Evolutionary conservation across 2,888 invertebrate species (phyloP), one percentile per base, ranked within the genome.

Genomic region (Autographa pulchrina): DNA sequence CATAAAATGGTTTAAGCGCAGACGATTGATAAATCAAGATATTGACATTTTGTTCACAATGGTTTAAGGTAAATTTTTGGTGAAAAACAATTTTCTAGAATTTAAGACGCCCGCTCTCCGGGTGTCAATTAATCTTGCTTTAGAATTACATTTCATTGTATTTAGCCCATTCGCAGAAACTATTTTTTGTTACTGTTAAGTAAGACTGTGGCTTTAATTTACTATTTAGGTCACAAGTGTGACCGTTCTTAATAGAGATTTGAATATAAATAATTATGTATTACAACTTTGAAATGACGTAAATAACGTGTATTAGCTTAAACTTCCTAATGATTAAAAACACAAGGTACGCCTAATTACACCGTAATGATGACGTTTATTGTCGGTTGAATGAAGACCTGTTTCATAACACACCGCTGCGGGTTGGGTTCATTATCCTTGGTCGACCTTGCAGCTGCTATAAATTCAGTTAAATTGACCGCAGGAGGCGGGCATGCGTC

Each of bases 361-460:
- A 75, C 48, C 71, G 61, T 70, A 83, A 76, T 80, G 75, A 75
- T 80, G 78, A 72, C 68, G 78, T 83, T 85, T 86, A 89, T 86
- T 85, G 81, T 73, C 71, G 43, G 70, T 79, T 77, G 70, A 82
- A 74, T 85, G 85, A 83, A 85, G 87, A 88, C 88, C 88, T 86
- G 90, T 90, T 92, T 90, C 90, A 87, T 90, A 90, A 91, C 83
- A 83, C 82, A 84, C 82, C 80, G 79, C 70, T 75, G 74, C 84
- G 84, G 85, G 86, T 82, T 77, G 90, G 89, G 95, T 93, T 95
- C 94, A 91, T 92, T 92, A 93, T 94, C 92, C 95, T 94, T 90
- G 81, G 85, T 83, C 93, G 95, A 93, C 95, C 95, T 95, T 95
- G 94, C 92, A 91, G 92, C 90, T 92, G 92, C 90, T 90, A 93